A percentile compares a stretch with the other conserved stretches of the same genome.
Evolutionary conservation across 2,797 vertebrate genomes (phyloP).

Genomic region (Xiphophorus birchmanni): DNA sequence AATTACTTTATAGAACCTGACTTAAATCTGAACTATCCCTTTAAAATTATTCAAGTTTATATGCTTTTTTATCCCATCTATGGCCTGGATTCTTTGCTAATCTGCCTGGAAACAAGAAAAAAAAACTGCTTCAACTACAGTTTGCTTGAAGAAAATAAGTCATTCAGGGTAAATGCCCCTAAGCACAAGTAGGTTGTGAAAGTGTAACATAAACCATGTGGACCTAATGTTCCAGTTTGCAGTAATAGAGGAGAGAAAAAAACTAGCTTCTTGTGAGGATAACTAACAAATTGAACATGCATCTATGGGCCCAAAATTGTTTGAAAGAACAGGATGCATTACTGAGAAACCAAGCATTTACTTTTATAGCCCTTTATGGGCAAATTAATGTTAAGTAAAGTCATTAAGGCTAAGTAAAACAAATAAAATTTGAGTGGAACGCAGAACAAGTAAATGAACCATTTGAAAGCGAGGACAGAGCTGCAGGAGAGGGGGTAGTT

Average conservation of each 20-base stretch:
- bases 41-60: slow-evolving; percentile 31
- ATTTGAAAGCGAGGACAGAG: slow-evolving; percentile 26
- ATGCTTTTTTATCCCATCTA: slow-evolving; percentile 8
- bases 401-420: slow-evolving; percentile 57
- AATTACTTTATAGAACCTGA: not conserved
- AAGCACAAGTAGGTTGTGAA: slow-evolving; percentile 39
- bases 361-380: slow-evolving; percentile 61
- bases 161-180: slow-evolving; percentile 23
- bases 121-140: slow-evolving; percentile 15
- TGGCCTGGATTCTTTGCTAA: slow-evolving; percentile 44
- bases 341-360: slow-evolving; percentile 49
- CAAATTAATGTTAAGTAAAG: slow-evolving; percentile 70
- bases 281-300: slow-evolving; percentile 45
- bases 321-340: slow-evolving; percentile 45
- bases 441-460: slow-evolving; percentile 38
- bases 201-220: slow-evolving; percentile 25
- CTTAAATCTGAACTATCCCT: not conserved
- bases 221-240: slow-evolving; percentile 53
- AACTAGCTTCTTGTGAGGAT: slow-evolving; percentile 30
- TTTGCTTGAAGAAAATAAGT: slow-evolving; percentile 33
- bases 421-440: slow-evolving; percentile 42
- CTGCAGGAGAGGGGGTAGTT: slow-evolving; percentile 35
- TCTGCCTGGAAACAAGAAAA: slow-evolving; percentile 43
- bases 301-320: slow-evolving; percentile 54
- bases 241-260: slow-evolving; percentile 19